Conservation (phyloP, 2,888 invertebrate genomes). For the Microchrysa polita region DNA sequence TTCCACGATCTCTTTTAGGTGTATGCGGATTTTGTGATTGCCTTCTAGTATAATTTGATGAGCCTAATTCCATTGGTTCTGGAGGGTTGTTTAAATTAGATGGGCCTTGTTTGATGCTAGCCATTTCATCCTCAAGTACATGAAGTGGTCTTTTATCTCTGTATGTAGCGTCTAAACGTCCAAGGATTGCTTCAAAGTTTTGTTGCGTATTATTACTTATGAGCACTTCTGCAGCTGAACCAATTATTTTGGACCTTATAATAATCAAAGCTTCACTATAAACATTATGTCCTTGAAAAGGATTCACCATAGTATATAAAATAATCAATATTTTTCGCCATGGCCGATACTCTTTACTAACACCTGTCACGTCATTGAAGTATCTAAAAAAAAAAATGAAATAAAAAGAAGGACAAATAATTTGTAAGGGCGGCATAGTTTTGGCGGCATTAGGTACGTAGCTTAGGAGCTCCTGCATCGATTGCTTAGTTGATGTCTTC, state of each 20-base stretch:
- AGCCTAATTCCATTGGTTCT: no score
- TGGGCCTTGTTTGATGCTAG: neutral
- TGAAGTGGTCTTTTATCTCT: conserved; percentile 18
- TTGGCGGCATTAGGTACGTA: no score
- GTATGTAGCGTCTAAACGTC: neutral
- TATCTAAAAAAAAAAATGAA: no score
- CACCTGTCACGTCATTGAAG: no score
- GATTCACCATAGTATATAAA: neutral
- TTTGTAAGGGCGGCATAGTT: no score
- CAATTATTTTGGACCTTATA: conserved; percentile 6
- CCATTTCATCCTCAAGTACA: conserved; percentile 6
- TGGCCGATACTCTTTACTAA: conserved; percentile 4
- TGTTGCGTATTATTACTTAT: conserved; percentile 7
- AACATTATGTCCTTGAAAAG: neutral
- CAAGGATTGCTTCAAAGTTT: conserved; percentile 15
- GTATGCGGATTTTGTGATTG: no score
- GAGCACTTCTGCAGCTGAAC: conserved; percentile 1
- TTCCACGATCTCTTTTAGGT: no score
- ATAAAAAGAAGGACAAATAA: no score
- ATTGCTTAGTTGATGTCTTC: no score
- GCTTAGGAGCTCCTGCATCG: no score
- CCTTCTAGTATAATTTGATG: no score
- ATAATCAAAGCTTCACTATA: neutral
- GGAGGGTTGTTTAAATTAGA: neutral
- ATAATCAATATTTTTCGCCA: neutral